phyloP scores from a whole-genome alignment of 2,113 vertebrate genomes.

The Mungos mungo region DNA sequence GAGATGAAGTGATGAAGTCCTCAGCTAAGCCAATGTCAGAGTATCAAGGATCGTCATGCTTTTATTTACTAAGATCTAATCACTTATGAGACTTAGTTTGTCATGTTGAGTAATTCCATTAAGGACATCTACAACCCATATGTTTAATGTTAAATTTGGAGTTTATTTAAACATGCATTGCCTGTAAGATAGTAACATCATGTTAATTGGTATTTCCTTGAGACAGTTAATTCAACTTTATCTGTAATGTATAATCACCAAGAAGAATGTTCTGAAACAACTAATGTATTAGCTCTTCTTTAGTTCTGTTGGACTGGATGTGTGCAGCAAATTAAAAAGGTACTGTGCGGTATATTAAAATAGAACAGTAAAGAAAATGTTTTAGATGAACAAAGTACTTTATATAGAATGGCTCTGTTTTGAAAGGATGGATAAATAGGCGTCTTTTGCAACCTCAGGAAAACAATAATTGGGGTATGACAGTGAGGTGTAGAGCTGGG shows the following conservation, averaged over 20 bases:
- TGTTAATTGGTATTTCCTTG: constrained; percentile 9
- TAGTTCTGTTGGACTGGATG: background rate
- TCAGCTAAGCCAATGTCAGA: background rate
- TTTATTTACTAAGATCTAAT: background rate
- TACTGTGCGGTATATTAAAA: background rate
- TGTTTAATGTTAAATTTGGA: constrained; percentile 4
- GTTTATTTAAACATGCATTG: background rate
- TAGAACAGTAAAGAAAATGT: background rate
- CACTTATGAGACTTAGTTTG: background rate
- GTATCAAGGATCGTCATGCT: background rate
- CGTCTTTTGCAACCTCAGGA: background rate
- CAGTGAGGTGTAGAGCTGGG: background rate
- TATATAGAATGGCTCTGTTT: background rate
- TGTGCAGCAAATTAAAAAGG: background rate
- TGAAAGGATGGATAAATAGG: background rate
- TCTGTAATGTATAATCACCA: background rate
- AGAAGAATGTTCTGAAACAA: background rate
- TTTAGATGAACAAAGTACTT: background rate
- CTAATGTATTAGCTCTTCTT: background rate
- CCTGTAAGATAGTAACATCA: background rate
- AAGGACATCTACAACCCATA: background rate
- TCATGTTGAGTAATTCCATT: constrained; percentile 10
- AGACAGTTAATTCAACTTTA: background rate
- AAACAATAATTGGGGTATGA: background rate
- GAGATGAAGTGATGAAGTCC: background rate